These are phyloP conservation scores for Parnassius mnemosyne DNA, from an alignment of 2,888 invertebrate genomes.

Conservation along the genomic window DNA sequence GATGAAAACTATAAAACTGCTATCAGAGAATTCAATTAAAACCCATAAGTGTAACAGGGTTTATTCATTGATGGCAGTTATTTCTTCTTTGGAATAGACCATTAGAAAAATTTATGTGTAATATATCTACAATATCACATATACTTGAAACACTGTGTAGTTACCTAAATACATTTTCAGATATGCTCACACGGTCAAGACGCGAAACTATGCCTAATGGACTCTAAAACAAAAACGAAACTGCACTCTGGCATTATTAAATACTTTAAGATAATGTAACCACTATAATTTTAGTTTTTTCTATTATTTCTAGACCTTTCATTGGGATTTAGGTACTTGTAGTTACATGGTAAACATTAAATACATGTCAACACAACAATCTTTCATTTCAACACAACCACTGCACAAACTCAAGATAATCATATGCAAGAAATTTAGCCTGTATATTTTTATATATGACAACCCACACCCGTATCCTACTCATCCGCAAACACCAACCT, in stretches of 20 bases:
- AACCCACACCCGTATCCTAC: conserved; percentile 9
- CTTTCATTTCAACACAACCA: conserved; percentile 73
- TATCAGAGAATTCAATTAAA: conserved; percentile 1
- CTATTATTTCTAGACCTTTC: conserved; percentile 50
- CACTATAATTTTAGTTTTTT: conserved; percentile 53
- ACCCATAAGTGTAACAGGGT: not conserved
- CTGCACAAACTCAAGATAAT: conserved; percentile 24
- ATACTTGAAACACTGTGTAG: conserved; percentile 11
- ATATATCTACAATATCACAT: conserved; percentile 12
- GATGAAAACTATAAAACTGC: conserved; percentile 5
- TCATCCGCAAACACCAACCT: not conserved
- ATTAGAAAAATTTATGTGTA: conserved; percentile 1
- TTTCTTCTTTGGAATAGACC: conserved; percentile 1
- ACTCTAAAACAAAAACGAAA: conserved; percentile 45
- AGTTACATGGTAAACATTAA: conserved; percentile 77
- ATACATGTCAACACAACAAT: conserved; percentile 79
- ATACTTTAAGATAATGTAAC: conserved; percentile 51
- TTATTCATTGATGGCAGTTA: conserved; percentile 17
- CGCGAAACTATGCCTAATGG: conserved; percentile 41
- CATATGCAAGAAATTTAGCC: conserved; percentile 1
- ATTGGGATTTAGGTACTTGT: conserved; percentile 69
- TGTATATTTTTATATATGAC: not conserved
- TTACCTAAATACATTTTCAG: conserved; percentile 18
- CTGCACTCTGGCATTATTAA: conserved; percentile 61
- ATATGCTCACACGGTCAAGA: conserved; percentile 25